phyloP scores from a whole-genome alignment of 2,888 invertebrate species.

The Portevinia maculata region DNA sequence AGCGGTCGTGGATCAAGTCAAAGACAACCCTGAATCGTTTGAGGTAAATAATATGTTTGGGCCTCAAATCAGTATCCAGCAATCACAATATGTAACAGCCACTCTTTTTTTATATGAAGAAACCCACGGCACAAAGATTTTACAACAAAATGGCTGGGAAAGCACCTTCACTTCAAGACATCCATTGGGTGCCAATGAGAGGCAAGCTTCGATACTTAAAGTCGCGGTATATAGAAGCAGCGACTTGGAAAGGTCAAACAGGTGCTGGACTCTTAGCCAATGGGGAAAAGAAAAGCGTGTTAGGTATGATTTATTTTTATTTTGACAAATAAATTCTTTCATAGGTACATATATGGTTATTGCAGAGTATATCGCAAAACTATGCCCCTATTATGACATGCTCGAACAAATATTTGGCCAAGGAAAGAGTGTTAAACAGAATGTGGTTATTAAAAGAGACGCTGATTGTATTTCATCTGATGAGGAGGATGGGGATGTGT shows the following conservation, averaged over 20 bases:
- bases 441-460: neutral
- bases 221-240: conserved; percentile 6
- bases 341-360: neutral
- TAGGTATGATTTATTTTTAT: conserved; percentile 1
- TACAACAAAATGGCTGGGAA: conserved; percentile 9
- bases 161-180: neutral
- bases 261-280: conserved; percentile 23
- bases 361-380: neutral
- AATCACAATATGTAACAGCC: too few relatives aligned
- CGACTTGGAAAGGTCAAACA: conserved; percentile 19
- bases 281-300: conserved; percentile 4
- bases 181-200: conserved; percentile 26
- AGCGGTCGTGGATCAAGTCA: neutral
- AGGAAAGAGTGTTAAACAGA: neutral
- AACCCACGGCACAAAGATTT: conserved; percentile 28
- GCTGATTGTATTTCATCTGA: neutral
- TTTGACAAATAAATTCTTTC: conserved; percentile 4
- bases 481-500: neutral
- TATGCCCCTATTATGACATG: conserved; percentile 14
- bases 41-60: neutral
- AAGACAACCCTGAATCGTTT: neutral
- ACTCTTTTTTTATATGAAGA: too few relatives aligned
- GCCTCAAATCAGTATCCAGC: too few relatives aligned
- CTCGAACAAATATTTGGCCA: conserved; percentile 27
- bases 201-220: conserved; percentile 26